A percentile compares a stretch with the other conserved stretches of the same genome.
Conservation (phyloP, 2,113 vertebrate species). For the Pluvianellus socialis region DNA sequence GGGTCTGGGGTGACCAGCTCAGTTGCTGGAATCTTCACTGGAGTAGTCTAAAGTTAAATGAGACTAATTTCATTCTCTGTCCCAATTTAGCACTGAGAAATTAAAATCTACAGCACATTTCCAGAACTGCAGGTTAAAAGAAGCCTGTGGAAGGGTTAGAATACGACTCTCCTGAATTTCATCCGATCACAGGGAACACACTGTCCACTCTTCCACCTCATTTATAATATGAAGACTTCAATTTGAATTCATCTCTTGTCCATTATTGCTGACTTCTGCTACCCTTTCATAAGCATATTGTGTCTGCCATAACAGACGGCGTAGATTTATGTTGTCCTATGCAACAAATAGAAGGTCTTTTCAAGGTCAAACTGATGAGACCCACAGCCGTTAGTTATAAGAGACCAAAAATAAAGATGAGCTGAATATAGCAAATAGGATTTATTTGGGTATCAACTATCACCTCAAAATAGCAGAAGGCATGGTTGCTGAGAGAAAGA, state of each 20-base stretch:
- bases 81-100: neutral
- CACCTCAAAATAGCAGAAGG: slow-evolving; percentile 58
- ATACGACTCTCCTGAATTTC: neutral
- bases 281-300: neutral
- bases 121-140: fast-evolving
- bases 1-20: neutral
- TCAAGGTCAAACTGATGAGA: neutral
- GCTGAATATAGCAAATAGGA: slow-evolving; percentile 35
- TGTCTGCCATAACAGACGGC: neutral
- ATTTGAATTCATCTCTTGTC: neutral
- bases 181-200: neutral
- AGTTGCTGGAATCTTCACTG: neutral
- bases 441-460: slow-evolving; percentile 55
- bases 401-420: slow-evolving; percentile 51
- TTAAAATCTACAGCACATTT: neutral
- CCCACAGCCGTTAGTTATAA: neutral
- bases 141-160: neutral
- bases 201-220: neutral
- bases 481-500: slow-evolving; percentile 57
- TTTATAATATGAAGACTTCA: neutral
- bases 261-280: neutral
- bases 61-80: neutral
- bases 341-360: neutral
- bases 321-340: neutral
- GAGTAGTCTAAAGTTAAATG: neutral